Evolutionary conservation across 2,797 vertebrate species (phyloP), one percentile per base, ranked within the genome.

Genomic region (Monodelphis domestica): DNA sequence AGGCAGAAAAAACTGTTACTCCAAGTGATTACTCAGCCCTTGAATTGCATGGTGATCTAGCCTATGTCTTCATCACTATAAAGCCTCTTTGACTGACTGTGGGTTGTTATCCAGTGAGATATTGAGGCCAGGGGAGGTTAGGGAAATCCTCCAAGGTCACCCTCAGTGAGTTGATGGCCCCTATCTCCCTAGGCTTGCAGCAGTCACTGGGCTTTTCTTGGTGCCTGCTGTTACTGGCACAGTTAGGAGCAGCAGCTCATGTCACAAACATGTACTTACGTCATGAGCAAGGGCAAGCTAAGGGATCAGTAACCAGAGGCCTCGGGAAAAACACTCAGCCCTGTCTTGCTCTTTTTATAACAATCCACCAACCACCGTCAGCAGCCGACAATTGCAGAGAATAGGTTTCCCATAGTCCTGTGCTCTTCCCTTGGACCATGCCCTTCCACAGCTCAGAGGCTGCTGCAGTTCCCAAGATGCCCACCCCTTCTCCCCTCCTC

Each of bases 261-360:
- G 29, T 88, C 87, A 88, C 87, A 88, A 88, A 88, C 87, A 88
- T 53, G 87, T n/a, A 53, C 50, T 88, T 88, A 88, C 87, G 52
- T 88, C 87, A 88, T 53, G 51, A 88, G 45, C 87, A 88, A 88
- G 87, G 51, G 5, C 87, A 88, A 88, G 29, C 29, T 88, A 53
- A 78, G 70, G 38, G 87, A 53, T 88, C 87, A 88, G 87, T 88
- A 88, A 33, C 87, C 29, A 33, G 51, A 53, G 87, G 51, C 50
- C 51, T 53, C 12, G 1, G 87, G 30, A 53, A 88, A 88, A 52
- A 53, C 52, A 52, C 30, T 30, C 87, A 51, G 50, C 87, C 30
- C 87, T 88, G 26, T 88, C 30, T 88, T 33, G 12, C 52, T 88
- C 30, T 88, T 88, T 88, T 88, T 53, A 53, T 52, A 52, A 52